Base-by-base conservation (phyloP, 2,113 vertebrate species). In the Morone saxatilis region DNA sequence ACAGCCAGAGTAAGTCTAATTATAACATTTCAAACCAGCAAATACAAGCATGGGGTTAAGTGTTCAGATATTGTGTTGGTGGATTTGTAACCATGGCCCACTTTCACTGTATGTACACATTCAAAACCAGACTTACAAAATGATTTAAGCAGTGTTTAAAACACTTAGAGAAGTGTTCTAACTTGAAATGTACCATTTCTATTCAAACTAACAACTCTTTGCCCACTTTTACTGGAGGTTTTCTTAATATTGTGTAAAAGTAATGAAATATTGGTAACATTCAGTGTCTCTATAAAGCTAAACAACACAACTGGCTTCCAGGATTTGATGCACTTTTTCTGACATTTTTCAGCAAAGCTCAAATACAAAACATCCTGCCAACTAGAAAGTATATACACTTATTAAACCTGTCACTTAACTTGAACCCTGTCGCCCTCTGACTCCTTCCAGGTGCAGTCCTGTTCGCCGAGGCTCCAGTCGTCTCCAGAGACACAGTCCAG, bases 1-100 rank as follows among this genome's bases (percentile, higher is more conserved):
- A 80, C 94, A 86, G 60, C 86, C 62, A 89, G 86, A 93, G 97
- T 97, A 83, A 97, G 96, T 91, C 17, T 56, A 25, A 41, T 61
- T 63, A 68, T 54, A 20, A 66, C 43, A 61, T 38, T 62, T 80
- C 4, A 51, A 67, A 54, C 20, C 43, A 38, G 22, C 17, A 63
- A 47, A 77, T 22, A 9, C 40, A 72, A 80, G 5, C 20, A 4
- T 25, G 25, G 6, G 38, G 14, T 22, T 7, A 22, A 38, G 12
- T 51, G 50, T 19, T 57, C 25, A 20, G 19, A 63, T 38, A 22
- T 61, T 56, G 7, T 25, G 9, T 43, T 40, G 11, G 6, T 36
- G 20, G 25, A 2, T 50, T 50, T 50, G 25, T 16, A 17, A 11
- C 17, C 10, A 9, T 48, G 14, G 50, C 38, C n/a, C 43, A 67